Conservation (phyloP, 2,113 vertebrate genomes). For the Caranx melampygus region DNA sequence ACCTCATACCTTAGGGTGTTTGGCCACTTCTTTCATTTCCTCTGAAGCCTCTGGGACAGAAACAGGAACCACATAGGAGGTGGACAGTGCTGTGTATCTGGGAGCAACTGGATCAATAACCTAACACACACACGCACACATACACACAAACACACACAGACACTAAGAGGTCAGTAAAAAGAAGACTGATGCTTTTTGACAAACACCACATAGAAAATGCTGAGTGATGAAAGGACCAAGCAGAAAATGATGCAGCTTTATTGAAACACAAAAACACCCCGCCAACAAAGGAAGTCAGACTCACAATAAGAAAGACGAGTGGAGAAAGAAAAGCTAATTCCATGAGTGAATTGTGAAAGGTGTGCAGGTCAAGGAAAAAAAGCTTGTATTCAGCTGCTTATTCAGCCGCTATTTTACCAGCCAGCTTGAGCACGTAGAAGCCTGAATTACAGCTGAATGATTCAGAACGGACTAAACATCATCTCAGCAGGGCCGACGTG, state of each 20-base stretch:
- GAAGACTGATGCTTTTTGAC: background rate
- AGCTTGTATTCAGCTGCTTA: conserved; percentile 33
- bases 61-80: conserved; percentile 89
- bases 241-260: conserved; percentile 34
- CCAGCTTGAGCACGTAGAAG: background rate
- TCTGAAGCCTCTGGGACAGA: conserved; percentile 88
- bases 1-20: conserved; percentile 92
- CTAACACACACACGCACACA: conserved; percentile 75
- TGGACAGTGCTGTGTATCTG: conserved; percentile 90
- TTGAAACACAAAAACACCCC: conserved; percentile 3
- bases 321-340: conserved; percentile 9
- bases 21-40: conserved; percentile 93
- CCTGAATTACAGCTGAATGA: background rate
- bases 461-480: background rate
- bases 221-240: conserved; percentile 50
- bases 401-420: conserved; percentile 57
- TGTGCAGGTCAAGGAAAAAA: conserved; percentile 25
- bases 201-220: conserved; percentile 6
- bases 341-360: background rate
- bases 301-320: background rate
- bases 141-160: background rate
- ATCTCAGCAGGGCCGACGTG: background rate
- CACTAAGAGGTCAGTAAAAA: conserved; percentile 12
- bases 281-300: conserved; percentile 9
- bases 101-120: conserved; percentile 97